Conservation (phyloP, 92 coral and sea anemone genomes). For the Umimayanthus kanabou region DNA sequence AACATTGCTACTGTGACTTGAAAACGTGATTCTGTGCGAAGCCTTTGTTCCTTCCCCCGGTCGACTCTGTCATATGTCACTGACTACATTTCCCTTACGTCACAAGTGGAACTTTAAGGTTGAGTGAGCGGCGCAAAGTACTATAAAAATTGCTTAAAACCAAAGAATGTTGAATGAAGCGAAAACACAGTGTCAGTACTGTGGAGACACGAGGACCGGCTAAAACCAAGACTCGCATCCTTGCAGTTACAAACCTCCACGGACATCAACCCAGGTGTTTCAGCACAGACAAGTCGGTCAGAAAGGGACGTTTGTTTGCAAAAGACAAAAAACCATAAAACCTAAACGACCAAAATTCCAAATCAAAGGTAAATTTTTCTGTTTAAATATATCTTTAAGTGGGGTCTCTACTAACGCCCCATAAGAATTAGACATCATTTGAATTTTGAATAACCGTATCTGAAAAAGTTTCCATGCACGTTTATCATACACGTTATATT, state of each 20-base stretch:
- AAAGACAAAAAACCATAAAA: background rate
- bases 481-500: background rate
- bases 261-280: background rate
- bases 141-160: constrained; percentile 42
- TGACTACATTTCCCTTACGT: constrained; percentile 16
- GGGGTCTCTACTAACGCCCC: background rate
- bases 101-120: constrained; percentile 5
- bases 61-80: background rate
- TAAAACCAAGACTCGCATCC: background rate
- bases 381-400: background rate
- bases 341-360: background rate
- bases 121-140: constrained; percentile 14
- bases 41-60: constrained; percentile 8
- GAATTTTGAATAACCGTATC: background rate
- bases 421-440: background rate
- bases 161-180: constrained; percentile 29
- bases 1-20: background rate
- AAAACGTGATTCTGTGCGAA: constrained; percentile 18
- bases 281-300: background rate
- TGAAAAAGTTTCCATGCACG: background rate
- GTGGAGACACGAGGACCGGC: background rate
- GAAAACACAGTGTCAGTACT: constrained; percentile 14
- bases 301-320: background rate
- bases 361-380: constrained; percentile 8
- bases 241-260: background rate